These are phyloP conservation scores for Thalassophryne amazonica DNA, from an alignment of 2,797 vertebrate species.

Conservation along the genomic window DNA sequence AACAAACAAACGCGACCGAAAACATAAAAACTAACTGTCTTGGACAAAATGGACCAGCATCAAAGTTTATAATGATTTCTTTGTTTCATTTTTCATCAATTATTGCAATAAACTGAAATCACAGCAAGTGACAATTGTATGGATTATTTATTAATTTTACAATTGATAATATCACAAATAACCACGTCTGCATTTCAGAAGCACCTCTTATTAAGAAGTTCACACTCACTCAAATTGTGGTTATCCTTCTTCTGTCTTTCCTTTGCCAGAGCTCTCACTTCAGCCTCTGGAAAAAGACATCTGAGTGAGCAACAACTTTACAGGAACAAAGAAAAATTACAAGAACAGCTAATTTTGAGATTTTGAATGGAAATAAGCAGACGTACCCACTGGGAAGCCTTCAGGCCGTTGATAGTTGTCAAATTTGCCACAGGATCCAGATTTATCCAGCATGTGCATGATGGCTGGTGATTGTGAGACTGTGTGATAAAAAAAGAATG, in stretches of 20 bases:
- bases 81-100: no score
- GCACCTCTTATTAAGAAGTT: not conserved
- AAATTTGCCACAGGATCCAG: slow-evolving; percentile 80
- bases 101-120: no score
- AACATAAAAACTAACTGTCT: no score
- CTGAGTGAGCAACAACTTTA: not conserved
- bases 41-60: no score
- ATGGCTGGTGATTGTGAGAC: slow-evolving; percentile 78
- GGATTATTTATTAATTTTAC: no score
- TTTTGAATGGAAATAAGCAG: slow-evolving; percentile 1
- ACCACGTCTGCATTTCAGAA: not conserved
- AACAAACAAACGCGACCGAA: no score
- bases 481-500: slow-evolving; percentile 32
- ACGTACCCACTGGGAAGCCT: slow-evolving; percentile 82
- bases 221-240: slow-evolving; percentile 94
- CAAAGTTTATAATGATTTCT: no score
- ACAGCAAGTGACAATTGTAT: no score
- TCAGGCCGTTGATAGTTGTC: slow-evolving; percentile 81
- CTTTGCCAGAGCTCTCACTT: slow-evolving; percentile 91
- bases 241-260: slow-evolving; percentile 99
- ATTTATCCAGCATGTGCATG: slow-evolving; percentile 83
- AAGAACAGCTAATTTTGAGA: not conserved
- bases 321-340: not conserved
- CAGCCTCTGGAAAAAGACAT: slow-evolving; percentile 77
- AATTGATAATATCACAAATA: not conserved